A percentile compares a stretch with the other conserved stretches of the same genome.
phyloP scores from a whole-genome alignment of 2,888 invertebrate genomes.

The Himalopsyche tibetana region DNA sequence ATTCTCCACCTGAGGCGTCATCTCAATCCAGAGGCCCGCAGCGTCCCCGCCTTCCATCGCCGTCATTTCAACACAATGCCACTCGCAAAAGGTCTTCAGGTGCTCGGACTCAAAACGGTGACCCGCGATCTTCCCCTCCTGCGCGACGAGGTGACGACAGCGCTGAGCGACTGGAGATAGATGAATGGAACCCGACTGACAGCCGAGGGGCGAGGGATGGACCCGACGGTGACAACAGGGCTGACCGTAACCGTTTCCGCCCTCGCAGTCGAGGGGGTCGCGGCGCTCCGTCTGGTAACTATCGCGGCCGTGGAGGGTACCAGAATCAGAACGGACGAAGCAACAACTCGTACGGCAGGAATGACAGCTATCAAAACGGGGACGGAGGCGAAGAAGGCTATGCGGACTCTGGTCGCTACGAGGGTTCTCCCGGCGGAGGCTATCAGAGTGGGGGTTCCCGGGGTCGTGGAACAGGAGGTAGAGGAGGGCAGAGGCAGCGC shows the following conservation, averaged over 20 bases:
- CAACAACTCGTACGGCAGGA: constrained; percentile 66
- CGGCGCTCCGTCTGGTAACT: constrained; percentile 69
- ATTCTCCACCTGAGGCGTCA: constrained; percentile 68
- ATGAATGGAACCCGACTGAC: constrained; percentile 61
- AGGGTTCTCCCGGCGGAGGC: constrained; percentile 67
- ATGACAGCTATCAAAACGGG: constrained; percentile 68
- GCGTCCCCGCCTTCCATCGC: constrained; percentile 67
- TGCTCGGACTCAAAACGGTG: not conserved
- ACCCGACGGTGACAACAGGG: constrained; percentile 45
- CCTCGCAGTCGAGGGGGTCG: constrained; percentile 68
- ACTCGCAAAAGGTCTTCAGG: constrained; percentile 58
- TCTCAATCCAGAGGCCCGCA: constrained; percentile 67
- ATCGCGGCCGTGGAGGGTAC: constrained; percentile 71
- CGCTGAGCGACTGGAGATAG: constrained; percentile 59
- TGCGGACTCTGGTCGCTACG: constrained; percentile 61
- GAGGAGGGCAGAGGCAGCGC: constrained; percentile 68
- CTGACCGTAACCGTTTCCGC: constrained; percentile 60
- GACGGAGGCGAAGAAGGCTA: constrained; percentile 67
- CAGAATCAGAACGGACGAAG: constrained; percentile 70
- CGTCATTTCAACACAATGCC: constrained; percentile 65
- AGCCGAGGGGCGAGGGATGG: constrained; percentile 49
- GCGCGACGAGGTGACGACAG: constrained; percentile 67
- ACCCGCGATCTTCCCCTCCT: constrained; percentile 67
- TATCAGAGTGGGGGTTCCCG: constrained; percentile 72
- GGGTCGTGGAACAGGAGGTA: constrained; percentile 71